A percentile compares a stretch with the other conserved stretches of the same genome.
Conservation (phyloP, 2,888 invertebrate genomes). For the Hetaerina titia region DNA sequence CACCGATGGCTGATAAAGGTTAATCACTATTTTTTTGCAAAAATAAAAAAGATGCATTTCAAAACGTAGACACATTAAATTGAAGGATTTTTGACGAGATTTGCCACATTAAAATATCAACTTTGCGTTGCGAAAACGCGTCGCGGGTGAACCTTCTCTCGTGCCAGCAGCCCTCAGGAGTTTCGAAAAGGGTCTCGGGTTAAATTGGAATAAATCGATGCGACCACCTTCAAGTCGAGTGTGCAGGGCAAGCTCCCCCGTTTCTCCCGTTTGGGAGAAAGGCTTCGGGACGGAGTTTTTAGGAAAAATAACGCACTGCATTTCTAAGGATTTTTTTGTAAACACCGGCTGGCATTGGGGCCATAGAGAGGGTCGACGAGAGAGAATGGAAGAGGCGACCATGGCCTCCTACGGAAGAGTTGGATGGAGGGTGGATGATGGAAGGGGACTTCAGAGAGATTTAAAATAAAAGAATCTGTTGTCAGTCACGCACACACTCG, state of each 20-base stretch:
- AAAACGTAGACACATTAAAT: no score
- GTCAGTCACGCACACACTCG: neutral
- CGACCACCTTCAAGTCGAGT: neutral
- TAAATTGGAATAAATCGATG: neutral
- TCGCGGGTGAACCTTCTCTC: no score
- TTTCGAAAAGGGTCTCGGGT: neutral
- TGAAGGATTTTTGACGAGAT: no score
- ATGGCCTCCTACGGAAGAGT: neutral
- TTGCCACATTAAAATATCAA: no score
- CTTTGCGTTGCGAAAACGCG: no score
- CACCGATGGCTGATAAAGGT: no score
- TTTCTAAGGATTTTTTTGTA: conserved; percentile 16
- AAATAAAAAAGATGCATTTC: no score
- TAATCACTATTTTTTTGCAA: no score
- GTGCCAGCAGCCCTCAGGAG: neutral
- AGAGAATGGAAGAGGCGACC: neutral
- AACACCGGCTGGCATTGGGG: neutral
- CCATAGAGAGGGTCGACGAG: neutral
- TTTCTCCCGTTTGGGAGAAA: neutral
- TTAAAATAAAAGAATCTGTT: neutral
- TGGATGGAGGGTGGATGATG: neutral
- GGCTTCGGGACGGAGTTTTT: neutral
- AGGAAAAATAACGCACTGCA: conserved; percentile 27
- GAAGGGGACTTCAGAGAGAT: no score
- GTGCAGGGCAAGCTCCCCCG: neutral